Percentiles rank a stretch among this genome's conserved stretches.
These are phyloP conservation scores for Drosophila seguyi DNA, from an alignment of 1,140 invertebrate genomes.

Conservation along the genomic window DNA sequence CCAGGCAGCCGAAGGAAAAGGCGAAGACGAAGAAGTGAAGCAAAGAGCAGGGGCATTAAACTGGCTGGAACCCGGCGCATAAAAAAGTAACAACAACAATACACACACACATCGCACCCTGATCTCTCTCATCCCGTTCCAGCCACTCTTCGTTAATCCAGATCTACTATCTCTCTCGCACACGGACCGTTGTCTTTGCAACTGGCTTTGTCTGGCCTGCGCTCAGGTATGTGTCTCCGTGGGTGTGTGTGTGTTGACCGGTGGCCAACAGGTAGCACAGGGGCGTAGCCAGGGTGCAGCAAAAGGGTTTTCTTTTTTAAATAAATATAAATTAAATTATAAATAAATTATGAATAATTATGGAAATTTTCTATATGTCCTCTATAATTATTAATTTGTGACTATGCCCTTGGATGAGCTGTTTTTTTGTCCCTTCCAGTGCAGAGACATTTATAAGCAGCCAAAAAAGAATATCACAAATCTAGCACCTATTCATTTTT, in stretches of 20 bases:
- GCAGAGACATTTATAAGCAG: not conserved
- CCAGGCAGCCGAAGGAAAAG: constrained; percentile 10
- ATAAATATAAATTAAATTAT: too few species aligned
- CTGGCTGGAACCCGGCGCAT: constrained; percentile 24
- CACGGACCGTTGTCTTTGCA: too few species aligned
- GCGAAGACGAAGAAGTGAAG: constrained; percentile 8
- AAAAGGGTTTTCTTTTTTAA: too few species aligned
- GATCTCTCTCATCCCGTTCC: constrained; percentile 11
- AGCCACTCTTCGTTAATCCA: constrained; percentile 7
- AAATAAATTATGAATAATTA: too few species aligned
- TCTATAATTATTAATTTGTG: not conserved
- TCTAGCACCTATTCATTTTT: constrained; percentile 10
- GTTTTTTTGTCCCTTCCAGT: not conserved
- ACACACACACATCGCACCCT: not conserved
- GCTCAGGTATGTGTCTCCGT: too few species aligned
- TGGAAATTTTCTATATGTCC: too few species aligned
- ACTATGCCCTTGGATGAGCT: not conserved
- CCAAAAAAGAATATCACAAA: constrained; percentile 1
- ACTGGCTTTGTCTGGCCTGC: too few species aligned
- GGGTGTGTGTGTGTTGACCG: too few species aligned
- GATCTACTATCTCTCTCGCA: not conserved
- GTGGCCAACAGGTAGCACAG: too few species aligned
- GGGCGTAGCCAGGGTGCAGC: too few species aligned
- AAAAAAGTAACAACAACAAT: constrained; percentile 22
- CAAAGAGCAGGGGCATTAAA: constrained; percentile 26